These are phyloP conservation scores for Heliocidaris erythrogramma DNA, from an alignment of 35 echinoderm and acorn worm genomes.

Conservation along the genomic window DNA sequence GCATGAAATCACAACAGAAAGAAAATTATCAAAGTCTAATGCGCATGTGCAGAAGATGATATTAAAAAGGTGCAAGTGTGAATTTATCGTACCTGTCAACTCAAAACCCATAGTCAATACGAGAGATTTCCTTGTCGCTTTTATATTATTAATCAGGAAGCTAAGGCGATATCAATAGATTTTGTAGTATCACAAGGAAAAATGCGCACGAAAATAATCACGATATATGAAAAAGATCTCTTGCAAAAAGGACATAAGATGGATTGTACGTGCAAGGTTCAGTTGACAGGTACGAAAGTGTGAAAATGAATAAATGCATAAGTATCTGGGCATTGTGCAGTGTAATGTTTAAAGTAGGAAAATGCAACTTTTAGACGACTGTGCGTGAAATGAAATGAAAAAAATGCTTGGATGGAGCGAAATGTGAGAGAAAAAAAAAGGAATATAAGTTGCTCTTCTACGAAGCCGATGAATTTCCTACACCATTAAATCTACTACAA, in stretches of 20 bases:
- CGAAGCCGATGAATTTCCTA: background rate
- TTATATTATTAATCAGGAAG: background rate
- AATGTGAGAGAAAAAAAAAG: background rate
- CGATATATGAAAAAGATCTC: too few species aligned
- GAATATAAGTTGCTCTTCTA: background rate
- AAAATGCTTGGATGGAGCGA: background rate
- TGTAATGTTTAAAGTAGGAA: background rate
- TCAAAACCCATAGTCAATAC: background rate
- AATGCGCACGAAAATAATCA: too few species aligned
- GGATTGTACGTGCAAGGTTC: background rate
- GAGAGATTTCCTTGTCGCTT: background rate
- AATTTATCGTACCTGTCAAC: background rate
- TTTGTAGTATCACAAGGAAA: background rate
- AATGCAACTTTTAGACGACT: conserved; percentile 17
- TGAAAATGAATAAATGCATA: conserved; percentile 11
- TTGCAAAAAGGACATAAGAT: too few species aligned
- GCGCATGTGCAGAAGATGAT: background rate
- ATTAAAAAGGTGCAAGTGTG: background rate
- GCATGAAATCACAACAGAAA: background rate
- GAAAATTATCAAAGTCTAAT: background rate
- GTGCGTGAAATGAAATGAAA: background rate
- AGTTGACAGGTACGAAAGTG: background rate
- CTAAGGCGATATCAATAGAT: background rate
- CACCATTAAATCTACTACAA: background rate
- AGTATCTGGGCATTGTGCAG: background rate